Evolutionary conservation across 2,797 vertebrate genomes (phyloP), one percentile per base, ranked within the genome.

Genomic region (Rhadinocentrus ornatus): DNA sequence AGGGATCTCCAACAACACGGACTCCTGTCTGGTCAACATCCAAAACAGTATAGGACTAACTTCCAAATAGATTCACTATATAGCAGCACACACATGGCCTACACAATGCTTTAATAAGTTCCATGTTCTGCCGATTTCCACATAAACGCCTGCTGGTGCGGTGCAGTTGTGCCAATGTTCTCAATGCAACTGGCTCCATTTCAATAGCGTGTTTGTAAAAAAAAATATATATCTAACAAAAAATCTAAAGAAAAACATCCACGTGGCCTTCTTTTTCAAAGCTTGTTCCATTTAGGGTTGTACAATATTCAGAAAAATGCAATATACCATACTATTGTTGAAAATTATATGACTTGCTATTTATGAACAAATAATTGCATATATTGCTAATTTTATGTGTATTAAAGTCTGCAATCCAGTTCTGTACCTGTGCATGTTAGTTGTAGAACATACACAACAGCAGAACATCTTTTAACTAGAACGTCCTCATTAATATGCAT

Each of bases 81-180:
- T 80, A 70, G 73, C 55, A 57, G 55, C 62, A 63, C 53, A 68
- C 72, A 50, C 37, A 26, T 66, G 62, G 80, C 41, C 63, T 53
- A 64, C 54, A 75, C 41, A 69, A 67, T 32, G 62, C 59, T 85
- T 74, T 77, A 82, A 76, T 80, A 75, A 53, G 44, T 75, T 79
- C 62, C 69, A 22, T 53, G 75, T 77, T 78, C 69, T 32, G 67
- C 64, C 66, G 67, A 74, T 67, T 75, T 62, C 64, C 67, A 81
- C 74, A 76, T 91, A 54, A 83, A 85, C 54, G 64, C 54, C 15
- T 34, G 62, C 76, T 55, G 54, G 59, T 70, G 56, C 64, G 71
- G 8, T 11, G 53, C 29, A 20, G n/a, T 1, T 57, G 41, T 16
- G n/a, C 41, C 3, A 6, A 18, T 24, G 35, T 7, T 48, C 64